Evolutionary conservation across 2,888 invertebrate genomes (phyloP), one percentile per base, ranked within the genome.

Genomic region (Saturnia pavonia): DNA sequence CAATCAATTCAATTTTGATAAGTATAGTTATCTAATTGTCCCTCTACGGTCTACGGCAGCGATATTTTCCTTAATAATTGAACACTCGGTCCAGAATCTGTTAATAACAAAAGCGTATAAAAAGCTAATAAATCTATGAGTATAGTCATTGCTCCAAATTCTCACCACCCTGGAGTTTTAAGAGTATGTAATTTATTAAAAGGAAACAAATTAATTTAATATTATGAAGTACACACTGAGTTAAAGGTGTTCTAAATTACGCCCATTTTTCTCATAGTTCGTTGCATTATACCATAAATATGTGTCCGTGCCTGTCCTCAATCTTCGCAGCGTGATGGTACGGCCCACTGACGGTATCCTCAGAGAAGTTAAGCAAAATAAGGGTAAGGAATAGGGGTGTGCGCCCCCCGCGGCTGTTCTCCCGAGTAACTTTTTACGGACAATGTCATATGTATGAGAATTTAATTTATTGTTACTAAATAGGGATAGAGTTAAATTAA

Each of bases 271-370:
- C 65, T 40, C 65, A 65, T 65, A 40, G 40, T 40, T 12, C 34
- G 1, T 14, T 34, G 60, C 14, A 34, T 63, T 16, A 34, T 57
- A 34, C 63, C 19, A 34, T 19, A 34, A 63, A 63, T 27, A 63
- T 7, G 16, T 34, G 34, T 65, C 12, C 65, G 40, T 65, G 65
- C 40, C 19, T 34, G 65, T 65, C 65, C 65, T 65, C n/a, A 65
- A 65, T 65, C 65, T 65, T 65, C 65, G 40, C 65, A 65, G 65
- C 65, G 65, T 65, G 65, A 65, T 65, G 65, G 65, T 65, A 40
- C 65, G n/a, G 40, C 65, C 65, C 65, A 65, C 65, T 40, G 65
- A 65, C 34, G 65, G 65, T 9, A 65, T 65, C 40, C n/a, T n/a
- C 40, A 19, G 9, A 9, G 65, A 16, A n/a, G 12, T 9, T 40